phyloP scores from a whole-genome alignment of 1,140 invertebrate species.

The Ridgeia piscesae region DNA sequence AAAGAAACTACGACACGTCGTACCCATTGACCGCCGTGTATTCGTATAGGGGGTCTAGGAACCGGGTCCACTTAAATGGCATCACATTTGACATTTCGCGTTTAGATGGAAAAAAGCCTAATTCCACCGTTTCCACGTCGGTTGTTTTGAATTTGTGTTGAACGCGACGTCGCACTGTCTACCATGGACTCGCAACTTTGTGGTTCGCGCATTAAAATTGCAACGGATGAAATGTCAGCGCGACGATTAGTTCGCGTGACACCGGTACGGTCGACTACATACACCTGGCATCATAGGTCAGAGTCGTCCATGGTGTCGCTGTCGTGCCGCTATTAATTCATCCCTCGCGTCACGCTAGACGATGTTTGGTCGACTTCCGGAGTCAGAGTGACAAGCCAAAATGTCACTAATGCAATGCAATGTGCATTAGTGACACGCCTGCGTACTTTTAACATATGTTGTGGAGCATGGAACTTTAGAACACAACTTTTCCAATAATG shows the following conservation, averaged over 20 bases:
- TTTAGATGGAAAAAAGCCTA: neutral
- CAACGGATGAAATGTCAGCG: neutral
- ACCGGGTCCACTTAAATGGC: neutral
- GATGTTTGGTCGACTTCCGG: neutral
- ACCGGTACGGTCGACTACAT: neutral
- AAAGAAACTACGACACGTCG: neutral
- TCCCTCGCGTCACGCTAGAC: neutral
- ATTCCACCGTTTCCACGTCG: neutral
- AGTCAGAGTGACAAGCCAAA: too few species aligned
- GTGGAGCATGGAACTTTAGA: too few species aligned
- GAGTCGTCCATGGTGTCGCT: neutral
- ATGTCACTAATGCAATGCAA: too few species aligned
- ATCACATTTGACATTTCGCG: neutral
- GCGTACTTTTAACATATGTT: too few species aligned
- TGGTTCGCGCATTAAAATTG: neutral
- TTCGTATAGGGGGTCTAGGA: neutral
- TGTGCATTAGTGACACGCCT: too few species aligned
- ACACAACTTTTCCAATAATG: too few species aligned
- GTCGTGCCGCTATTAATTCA: neutral
- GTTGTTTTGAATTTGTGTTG: neutral
- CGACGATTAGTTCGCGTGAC: neutral
- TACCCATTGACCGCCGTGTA: neutral
- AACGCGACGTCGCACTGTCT: neutral
- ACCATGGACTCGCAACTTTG: neutral
- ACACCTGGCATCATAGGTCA: conserved; percentile 1